Evolutionary conservation across 2,888 invertebrate genomes (phyloP).

Genomic region (Slavum lentiscoides): DNA sequence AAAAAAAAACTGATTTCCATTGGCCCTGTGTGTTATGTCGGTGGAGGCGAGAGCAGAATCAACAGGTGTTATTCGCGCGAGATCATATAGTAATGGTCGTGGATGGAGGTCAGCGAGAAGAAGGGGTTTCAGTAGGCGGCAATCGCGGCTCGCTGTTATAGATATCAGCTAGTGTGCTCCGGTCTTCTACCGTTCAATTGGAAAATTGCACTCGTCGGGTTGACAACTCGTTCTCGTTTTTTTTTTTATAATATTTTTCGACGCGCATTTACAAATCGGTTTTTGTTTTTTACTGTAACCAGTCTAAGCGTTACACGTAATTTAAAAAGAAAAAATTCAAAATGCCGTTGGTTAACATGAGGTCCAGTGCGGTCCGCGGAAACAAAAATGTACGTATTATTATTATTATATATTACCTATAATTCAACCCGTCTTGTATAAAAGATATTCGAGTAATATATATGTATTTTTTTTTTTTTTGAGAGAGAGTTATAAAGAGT

Average conservation of each 20-base stretch:
- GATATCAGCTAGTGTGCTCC: slow-evolving; percentile 17
- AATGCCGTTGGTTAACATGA: slow-evolving; percentile 12
- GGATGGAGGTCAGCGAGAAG: slow-evolving; percentile 16
- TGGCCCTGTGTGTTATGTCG: neutral
- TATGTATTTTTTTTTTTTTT: no score
- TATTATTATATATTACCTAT: neutral
- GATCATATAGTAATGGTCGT: neutral
- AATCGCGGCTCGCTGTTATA: neutral
- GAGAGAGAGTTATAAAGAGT: no score
- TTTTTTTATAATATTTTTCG: neutral
- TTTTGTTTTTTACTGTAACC: neutral
- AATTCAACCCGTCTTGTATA: neutral
- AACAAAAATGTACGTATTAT: slow-evolving; percentile 32
- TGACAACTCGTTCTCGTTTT: neutral
- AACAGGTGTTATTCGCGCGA: slow-evolving; percentile 10
- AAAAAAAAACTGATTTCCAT: slow-evolving; percentile 1
- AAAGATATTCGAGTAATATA: neutral
- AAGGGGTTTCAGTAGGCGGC: slow-evolving; percentile 25
- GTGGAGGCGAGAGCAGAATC: slow-evolving; percentile 13
- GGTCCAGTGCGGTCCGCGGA: slow-evolving; percentile 5
- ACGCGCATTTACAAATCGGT: neutral
- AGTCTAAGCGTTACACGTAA: neutral
- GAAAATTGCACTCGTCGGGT: slow-evolving; percentile 17
- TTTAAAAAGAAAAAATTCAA: slow-evolving; percentile 8
- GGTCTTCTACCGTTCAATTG: slow-evolving; percentile 24